Evolutionary conservation across 1,140 invertebrate genomes (phyloP), one percentile per base, ranked within the genome.

Genomic region (Daktulosphaira vitifoliae): DNA sequence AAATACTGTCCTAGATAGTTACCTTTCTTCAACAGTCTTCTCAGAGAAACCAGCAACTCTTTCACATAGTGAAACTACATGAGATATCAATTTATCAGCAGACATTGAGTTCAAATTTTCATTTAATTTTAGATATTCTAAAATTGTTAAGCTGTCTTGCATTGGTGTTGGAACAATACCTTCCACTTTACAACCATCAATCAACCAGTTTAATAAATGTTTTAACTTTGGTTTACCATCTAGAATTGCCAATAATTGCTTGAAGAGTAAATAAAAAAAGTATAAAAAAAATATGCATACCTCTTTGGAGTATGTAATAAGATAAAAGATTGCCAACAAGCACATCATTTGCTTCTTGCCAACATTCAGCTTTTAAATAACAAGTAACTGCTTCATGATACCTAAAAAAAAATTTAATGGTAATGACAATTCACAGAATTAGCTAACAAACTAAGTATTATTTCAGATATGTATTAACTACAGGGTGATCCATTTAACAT

Each of bases 281-380:
- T 38, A 2, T 16, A 18, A n/a, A n/a, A n/a, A n/a, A n/a, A n/a
- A n/a, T n/a, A n/a, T n/a, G n/a, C n/a, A n/a, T 48, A 62, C 56
- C 18, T 29, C 46, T 62, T 62, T 62, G 42, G 7, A 62, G 56
- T 15, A 66, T 48, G 9, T n/a, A 53, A 38, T 54, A 22, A 9
- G 51, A 42, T 5, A 66, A 18, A 54, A 66, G 54, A 38, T 66
- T 25, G 44, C n/a, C 44, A 2, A 18, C 1, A 25, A 66, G 25
- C 7, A 66, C 23, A n/a, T 66, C 23, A 9, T 66, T 39, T 29
- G 65, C 65, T 23, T 66, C 65, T 22, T 48, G 26, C 65, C 65
- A 66, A 0, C 37, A 23, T 54, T 66, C 29, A 9, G 65, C 65
- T 22, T 56, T 66, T 33, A 66, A 16, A n/a, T 66, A 66, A 56